Evolutionary conservation across 2,113 vertebrate species (phyloP), one percentile per base, ranked within the genome.

Genomic region (Percopsis transmontana): DNA sequence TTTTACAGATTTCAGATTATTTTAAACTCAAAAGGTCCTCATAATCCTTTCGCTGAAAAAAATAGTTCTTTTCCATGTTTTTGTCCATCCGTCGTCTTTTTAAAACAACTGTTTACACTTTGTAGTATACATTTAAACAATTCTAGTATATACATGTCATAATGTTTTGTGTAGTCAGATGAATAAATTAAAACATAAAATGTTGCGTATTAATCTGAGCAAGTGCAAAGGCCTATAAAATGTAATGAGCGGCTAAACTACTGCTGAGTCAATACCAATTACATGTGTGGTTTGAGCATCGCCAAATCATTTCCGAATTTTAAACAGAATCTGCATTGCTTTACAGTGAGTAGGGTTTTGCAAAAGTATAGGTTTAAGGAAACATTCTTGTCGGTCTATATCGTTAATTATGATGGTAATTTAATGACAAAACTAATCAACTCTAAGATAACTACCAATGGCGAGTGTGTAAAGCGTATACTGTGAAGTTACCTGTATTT

Each of bases 41-140:
- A 8, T 2, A 5, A 74, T 70, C 53, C 55, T 33, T 78, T 24
- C 86, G 79, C 86, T 27, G n/a, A 15, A 27, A 66, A 79, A 84
- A 60, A 14, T 86, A 89, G 82, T 80, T 21, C 81, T 0, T 1
- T n/a, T n/a, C n/a, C 0, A 0, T 0, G 5, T 16, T 67, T 68
- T 55, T 4, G 0, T 5, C 0, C 5, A 6, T 8, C 54, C 16
- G n/a, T 8, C 45, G 42, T 3, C 6, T 39, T 42, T n/a, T 10
- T 18, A 6, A n/a, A 56, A 0, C 3, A 40, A 2, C 2, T 0
- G 0, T 16, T 39, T 1, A 10, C 13, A 2, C n/a, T 18, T 3
- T 0, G 20, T 44, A n/a, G 15, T 18, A 18, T 18, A 7, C 7
- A 16, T 38, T 2, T 20, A 3, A 53, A 21, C 0, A 8, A 1